Percentiles rank a stretch among this genome's conserved stretches.
phyloP scores from a whole-genome alignment of 2,888 invertebrate species.

The Gibbula magus region DNA sequence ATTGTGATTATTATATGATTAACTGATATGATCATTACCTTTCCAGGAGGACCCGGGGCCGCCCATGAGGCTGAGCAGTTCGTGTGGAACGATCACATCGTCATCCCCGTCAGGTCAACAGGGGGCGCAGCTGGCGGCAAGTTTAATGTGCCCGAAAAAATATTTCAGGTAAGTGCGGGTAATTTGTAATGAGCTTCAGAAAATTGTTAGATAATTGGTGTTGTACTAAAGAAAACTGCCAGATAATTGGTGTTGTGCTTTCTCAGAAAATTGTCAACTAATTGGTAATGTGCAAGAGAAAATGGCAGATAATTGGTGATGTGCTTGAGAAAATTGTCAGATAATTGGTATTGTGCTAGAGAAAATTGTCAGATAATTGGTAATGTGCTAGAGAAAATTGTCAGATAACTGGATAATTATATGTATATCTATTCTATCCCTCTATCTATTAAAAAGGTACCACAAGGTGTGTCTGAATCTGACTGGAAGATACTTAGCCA shows the following conservation, averaged over 20 bases:
- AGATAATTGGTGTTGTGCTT: too few relatives aligned
- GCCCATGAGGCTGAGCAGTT: constrained; percentile 72
- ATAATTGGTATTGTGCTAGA: not conserved
- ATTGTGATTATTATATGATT: too few relatives aligned
- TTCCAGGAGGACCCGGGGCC: constrained; percentile 65
- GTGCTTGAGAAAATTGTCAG: too few relatives aligned
- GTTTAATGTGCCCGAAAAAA: constrained; percentile 59
- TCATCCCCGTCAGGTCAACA: constrained; percentile 70
- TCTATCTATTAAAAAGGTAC: constrained; percentile 43
- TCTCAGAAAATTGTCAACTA: not conserved
- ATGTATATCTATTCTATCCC: too few relatives aligned
- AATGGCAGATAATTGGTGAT: not conserved
- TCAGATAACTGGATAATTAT: not conserved
- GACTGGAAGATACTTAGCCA: constrained; percentile 60
- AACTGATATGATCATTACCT: too few relatives aligned
- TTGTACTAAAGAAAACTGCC: not conserved
- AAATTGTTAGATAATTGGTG: not conserved
- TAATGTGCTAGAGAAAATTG: not conserved
- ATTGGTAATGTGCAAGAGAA: not conserved
- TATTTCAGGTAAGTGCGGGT: constrained; percentile 50
- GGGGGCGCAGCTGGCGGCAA: constrained; percentile 68
- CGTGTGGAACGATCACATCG: constrained; percentile 72
- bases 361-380: not conserved
- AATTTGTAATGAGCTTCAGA: not conserved
- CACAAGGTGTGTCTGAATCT: constrained; percentile 57